A percentile compares a stretch with the other conserved stretches of the same genome.
These are phyloP conservation scores for Chroicocephalus ridibundus DNA, from an alignment of 2,113 vertebrate genomes.

Conservation along the genomic window DNA sequence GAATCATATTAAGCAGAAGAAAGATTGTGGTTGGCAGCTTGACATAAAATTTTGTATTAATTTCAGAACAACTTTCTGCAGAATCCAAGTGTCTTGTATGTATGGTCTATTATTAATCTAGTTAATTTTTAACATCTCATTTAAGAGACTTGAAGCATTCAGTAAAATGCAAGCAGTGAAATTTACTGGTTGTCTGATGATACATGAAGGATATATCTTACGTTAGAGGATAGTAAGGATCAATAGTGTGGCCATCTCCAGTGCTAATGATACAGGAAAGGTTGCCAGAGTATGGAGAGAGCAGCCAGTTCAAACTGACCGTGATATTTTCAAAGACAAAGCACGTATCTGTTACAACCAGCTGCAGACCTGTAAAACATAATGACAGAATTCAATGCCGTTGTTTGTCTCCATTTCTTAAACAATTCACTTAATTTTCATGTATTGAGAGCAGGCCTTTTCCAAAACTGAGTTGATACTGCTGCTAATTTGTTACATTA, in stretches of 20 bases:
- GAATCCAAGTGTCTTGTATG: not conserved
- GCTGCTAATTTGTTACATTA: not conserved
- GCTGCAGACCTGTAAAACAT: constrained; percentile 79
- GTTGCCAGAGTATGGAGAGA: constrained; percentile 88
- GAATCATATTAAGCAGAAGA: not conserved
- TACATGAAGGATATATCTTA: constrained; percentile 59
- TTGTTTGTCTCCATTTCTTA: not conserved
- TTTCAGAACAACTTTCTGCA: not conserved
- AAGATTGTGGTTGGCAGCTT: not conserved
- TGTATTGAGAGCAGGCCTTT: not conserved
- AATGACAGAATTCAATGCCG: not conserved
- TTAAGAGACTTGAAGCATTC: not conserved
- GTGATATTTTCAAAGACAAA: constrained; percentile 83
- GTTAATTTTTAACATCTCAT: not conserved
- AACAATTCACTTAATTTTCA: not conserved
- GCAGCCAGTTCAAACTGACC: constrained; percentile 86
- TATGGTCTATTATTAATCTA: not conserved
- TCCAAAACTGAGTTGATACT: not conserved
- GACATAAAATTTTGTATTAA: not conserved
- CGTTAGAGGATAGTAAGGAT: constrained; percentile 85
- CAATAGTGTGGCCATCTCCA: constrained; percentile 86
- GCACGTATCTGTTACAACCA: constrained; percentile 73
- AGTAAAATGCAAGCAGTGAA: not conserved
- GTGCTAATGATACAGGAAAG: constrained; percentile 86
- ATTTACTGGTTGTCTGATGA: not conserved